These are phyloP conservation scores for Neofelis nebulosa DNA, from an alignment of 2,113 vertebrate species.

Conservation along the genomic window DNA sequence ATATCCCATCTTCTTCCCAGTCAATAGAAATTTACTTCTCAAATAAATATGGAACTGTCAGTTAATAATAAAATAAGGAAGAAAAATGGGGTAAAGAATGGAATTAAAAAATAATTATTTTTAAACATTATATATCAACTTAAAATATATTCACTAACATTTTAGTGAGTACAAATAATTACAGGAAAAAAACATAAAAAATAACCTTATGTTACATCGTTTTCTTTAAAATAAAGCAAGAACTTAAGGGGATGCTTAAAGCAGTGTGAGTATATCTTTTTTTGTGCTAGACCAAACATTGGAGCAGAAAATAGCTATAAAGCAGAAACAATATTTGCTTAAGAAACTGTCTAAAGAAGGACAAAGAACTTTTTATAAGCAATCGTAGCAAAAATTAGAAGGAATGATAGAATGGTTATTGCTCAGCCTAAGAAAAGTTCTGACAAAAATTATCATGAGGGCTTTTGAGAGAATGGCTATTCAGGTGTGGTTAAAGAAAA, in stretches of 20 bases:
- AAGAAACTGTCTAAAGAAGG: background rate
- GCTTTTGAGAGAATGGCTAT: background rate
- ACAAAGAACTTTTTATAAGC: background rate
- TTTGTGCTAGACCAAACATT: background rate
- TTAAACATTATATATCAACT: background rate
- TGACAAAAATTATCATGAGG: background rate
- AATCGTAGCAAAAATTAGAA: background rate
- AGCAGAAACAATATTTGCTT: background rate
- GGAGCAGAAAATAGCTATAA: background rate
- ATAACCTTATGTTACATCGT: background rate
- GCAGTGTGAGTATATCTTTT: background rate
- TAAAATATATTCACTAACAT: background rate
- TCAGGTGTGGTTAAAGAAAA: background rate
- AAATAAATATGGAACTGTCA: background rate
- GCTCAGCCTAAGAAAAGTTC: background rate
- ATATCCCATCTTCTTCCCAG: background rate
- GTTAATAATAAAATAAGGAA: background rate
- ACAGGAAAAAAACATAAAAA: background rate
- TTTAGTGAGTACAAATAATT: background rate
- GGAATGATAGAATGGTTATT: background rate
- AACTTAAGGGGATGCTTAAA: background rate
- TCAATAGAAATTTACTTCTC: background rate
- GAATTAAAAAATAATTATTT: background rate
- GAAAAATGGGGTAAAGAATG: background rate
- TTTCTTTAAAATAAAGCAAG: background rate